These are phyloP conservation scores for Mystacides longicornis DNA, from an alignment of 2,888 invertebrate species.

Conservation along the genomic window DNA sequence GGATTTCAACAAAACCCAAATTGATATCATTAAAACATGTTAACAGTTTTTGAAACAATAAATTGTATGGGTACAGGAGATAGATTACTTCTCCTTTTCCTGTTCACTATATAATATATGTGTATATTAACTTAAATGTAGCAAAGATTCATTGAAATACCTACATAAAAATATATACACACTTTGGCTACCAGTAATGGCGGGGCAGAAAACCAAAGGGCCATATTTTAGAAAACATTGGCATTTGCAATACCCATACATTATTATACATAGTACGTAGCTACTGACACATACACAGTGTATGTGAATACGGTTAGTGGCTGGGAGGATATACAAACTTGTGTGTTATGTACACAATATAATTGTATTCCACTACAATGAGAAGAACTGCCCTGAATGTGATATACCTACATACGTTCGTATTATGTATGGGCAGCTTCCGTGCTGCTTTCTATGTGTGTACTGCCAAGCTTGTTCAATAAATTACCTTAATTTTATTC, in stretches of 20 bases:
- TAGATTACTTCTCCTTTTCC: no score
- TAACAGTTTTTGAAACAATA: no score
- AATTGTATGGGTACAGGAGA: no score
- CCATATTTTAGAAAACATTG: conserved; percentile 22
- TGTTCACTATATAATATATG: no score
- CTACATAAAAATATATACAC: not conserved
- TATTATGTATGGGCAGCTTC: no score
- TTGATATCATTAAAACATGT: no score
- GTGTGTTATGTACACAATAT: no score
- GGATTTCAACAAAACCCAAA: no score
- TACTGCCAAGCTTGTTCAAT: not conserved
- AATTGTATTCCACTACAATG: not conserved
- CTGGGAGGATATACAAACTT: no score
- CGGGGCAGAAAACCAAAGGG: conserved; percentile 10
- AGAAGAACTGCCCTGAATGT: not conserved
- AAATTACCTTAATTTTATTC: conserved; percentile 1
- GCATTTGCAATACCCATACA: conserved; percentile 11
- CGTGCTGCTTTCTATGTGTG: no score
- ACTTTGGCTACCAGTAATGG: conserved; percentile 3
- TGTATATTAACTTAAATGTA: no score
- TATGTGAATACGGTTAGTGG: not conserved
- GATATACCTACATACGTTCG: no score
- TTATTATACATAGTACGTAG: not conserved
- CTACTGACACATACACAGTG: not conserved
- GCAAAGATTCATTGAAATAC: not conserved